Base-by-base conservation (phyloP, 2,888 invertebrate species). In the Eupeodes luniger region DNA sequence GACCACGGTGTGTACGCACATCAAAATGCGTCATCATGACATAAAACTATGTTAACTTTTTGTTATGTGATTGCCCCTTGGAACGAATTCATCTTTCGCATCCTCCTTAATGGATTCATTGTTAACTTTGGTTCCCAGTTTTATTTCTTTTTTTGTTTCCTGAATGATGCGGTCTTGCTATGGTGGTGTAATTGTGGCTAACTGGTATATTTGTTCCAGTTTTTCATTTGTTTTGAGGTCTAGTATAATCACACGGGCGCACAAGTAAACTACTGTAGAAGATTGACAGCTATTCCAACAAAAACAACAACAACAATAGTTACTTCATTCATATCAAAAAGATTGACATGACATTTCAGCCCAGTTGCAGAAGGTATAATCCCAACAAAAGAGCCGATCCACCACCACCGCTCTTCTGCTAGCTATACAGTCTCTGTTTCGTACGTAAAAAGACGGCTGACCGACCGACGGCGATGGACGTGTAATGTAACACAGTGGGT, bases 261-360 rank as follows among this genome's bases (percentile, higher is more conserved):
- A 85, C 85, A 76, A 81, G 57, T 34, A 44, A 61, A 27, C 59
- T 34, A 57, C 59, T 34, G 27, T 27, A 75, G 12, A 75, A 88
- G 88, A 88, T 88, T 88, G 88, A 88, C 88, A 85, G 85, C 77
- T 59, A 76, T 77, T 59, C 81, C 74, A 85, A 19, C 77, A 81
- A 27, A 27, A 27, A 84, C 74, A 80, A 53, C 40, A 67, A 36
- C 16, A 59, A 27, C 53, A 53, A 11, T 27, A 40, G 1, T 6
- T 34, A 70, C 14, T 55, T 40, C 57, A 36, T 47, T 57, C 53
- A 67, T 62, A 34, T 40, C 55, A 55, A 19, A 55, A 19, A 66
- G 72, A 84, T 81, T 88, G 88, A 88, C 87, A 67, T 88, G 87
- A 88, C 88, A 88, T 81, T 74, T 85, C 69, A 74, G 78, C 75